Evolutionary conservation across 2,888 invertebrate genomes (phyloP), one percentile per base, ranked within the genome.

Genomic region (Campoletis raptor): DNA sequence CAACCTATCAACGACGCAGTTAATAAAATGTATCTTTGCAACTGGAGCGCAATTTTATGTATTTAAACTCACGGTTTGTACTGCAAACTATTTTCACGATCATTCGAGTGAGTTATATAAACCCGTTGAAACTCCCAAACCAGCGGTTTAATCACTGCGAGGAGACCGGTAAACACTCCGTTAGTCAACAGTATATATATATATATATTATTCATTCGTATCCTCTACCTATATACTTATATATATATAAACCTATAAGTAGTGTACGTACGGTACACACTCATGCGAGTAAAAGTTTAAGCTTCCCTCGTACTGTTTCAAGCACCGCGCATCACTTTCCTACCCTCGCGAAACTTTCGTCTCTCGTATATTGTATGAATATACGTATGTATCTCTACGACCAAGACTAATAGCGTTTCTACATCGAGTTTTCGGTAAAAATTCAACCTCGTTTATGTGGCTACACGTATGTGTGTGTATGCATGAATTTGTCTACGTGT

Each of bases 391-490:
- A 69, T 76, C 85, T 84, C 86, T 83, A 88, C 87, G 85, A 86
- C 87, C 85, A 81, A 85, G 88, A 88, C 90, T 89, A 89, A 91
- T 90, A 88, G 81, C 89, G 88, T 90, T 88, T 89, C 85, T 82
- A 82, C 87, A 85, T 87, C 67, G 86, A 89, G 86, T 89, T 90
- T 89, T 85, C 86, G 85, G 81, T 40, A 79, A 64, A 80, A 77
- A 85, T 24, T 42, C 45, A n/a, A 52, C 18, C 48, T 70, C 42
- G 30, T 18, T 70, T 45, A 45, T 42, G 42, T 57, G 37, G 52
- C 30, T 21, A 24, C 24, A 2, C 24, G 57, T 57, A 52, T 70
- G n/a, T 7, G 30, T 57, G 24, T 48, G 40, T 61, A 12, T 24
- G 37, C 36, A n/a, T 37, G 66, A 42, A 72, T 61, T 61, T 30